These are phyloP conservation scores for Philopedon plagiatum DNA, from an alignment of 2,888 invertebrate genomes.

Conservation along the genomic window DNA sequence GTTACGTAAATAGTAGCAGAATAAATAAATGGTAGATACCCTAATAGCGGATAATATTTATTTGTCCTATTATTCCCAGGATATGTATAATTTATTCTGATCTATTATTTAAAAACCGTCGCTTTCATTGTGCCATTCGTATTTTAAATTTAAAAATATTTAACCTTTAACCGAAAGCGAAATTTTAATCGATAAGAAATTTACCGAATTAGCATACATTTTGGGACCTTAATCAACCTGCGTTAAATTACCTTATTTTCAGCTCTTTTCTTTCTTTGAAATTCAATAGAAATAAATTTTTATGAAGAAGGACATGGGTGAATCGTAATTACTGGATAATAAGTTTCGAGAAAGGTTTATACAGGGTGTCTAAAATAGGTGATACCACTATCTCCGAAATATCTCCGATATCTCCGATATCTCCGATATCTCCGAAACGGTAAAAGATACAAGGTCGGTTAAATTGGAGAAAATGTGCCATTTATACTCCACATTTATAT, in stretches of 20 bases:
- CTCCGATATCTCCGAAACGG: too few species aligned
- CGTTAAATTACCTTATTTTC: background rate
- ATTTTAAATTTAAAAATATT: background rate
- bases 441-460: too few species aligned
- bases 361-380: too few species aligned
- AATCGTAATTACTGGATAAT: too few species aligned
- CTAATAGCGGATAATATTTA: background rate
- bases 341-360: too few species aligned
- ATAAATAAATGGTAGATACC: background rate
- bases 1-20: background rate
- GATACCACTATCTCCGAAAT: too few species aligned
- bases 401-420: too few species aligned
- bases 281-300: too few species aligned
- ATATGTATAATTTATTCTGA: background rate
- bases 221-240: background rate
- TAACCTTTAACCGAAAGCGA: constrained; percentile 2
- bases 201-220: background rate
- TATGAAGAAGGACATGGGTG: too few species aligned
- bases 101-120: background rate
- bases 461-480: too few species aligned
- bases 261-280: background rate
- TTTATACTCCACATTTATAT: too few species aligned
- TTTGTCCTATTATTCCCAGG: background rate
- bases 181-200: background rate
- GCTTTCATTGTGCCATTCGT: background rate